Percentiles rank a stretch among this genome's conserved stretches.
These are phyloP conservation scores for Pelecanus crispus DNA, from an alignment of 2,113 vertebrate genomes.

Conservation along the genomic window DNA sequence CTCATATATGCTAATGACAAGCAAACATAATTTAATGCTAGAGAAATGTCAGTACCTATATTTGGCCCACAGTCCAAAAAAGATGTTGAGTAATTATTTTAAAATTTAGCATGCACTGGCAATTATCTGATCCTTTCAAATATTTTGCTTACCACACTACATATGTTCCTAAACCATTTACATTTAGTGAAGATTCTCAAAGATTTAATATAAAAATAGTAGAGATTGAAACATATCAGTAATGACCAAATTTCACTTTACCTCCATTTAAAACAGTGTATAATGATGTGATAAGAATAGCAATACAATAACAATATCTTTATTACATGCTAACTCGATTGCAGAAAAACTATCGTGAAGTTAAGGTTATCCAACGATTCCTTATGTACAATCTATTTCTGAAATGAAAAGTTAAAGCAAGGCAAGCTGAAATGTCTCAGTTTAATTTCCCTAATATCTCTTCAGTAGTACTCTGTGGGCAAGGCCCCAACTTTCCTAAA, in stretches of 20 bases:
- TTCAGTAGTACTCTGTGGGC: neutral
- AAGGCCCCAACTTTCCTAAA: neutral
- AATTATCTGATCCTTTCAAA: neutral
- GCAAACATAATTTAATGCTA: neutral
- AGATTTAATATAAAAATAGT: neutral
- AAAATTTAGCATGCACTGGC: neutral
- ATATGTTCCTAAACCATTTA: neutral
- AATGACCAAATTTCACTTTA: neutral
- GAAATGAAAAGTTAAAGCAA: neutral
- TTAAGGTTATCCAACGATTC: neutral
- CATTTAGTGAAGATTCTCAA: neutral
- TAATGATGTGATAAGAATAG: neutral
- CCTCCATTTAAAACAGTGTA: neutral
- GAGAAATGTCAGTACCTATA: neutral
- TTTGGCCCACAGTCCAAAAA: neutral
- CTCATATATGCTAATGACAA: neutral
- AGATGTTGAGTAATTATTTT: neutral
- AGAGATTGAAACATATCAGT: neutral
- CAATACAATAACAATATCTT: neutral
- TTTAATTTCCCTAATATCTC: neutral
- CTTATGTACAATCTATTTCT: neutral
- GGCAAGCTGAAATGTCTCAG: neutral
- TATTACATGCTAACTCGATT: neutral
- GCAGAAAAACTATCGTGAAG: neutral
- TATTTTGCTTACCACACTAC: neutral